Base-by-base conservation (phyloP, 64 coral and sea anemone genomes). In the Pachyseris speciosa region DNA sequence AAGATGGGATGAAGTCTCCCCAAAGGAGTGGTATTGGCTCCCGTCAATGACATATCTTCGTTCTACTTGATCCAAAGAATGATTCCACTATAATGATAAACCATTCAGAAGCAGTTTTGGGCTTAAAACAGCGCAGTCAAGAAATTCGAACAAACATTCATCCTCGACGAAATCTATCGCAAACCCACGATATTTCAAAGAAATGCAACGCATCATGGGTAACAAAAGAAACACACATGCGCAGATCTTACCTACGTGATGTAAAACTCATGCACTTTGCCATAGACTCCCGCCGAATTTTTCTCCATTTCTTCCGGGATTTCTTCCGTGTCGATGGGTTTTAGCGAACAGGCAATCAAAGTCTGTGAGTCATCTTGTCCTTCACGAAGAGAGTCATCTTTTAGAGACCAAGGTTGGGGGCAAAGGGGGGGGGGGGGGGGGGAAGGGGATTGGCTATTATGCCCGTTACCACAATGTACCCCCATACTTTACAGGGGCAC, bases 1-100 rank as follows among this genome's bases (percentile, higher is more conserved):
- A 99, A 88, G 67, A 99, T 88, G 9, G 97, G 97, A 66, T 99
- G 97, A 80, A 99, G 94, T 68, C 93, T 85, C 39, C 97, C 97
- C 63, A 99, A 84, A 9, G 97, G 97, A 24, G 94, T 95, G 66
- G 94, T 93, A 50, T 99, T 99, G 19, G 97, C 97, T 65, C 97
- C 97, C 12, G 97, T 92, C 39, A 81, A 81, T 25, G 77, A 81
- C 77, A 81, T 81, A 24, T 13, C 51, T 17, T 71, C 17, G 4
- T 71, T 71, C 67, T 39, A 39, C 7, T 71, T 71, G 33, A 38
- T 33, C 33, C 27, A 37, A 15, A 30, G 39, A 15, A 63, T 26
- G 2, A 25, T 16, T 61, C 51, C 34, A 81, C 77, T 16, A 17
- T 20, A 81, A 81, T 20, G 22, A 61, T 37, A 57, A 81, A 81